Evolutionary conservation across 2,797 vertebrate species (phyloP).

Genomic region (Mormyrus proboscirostris): DNA sequence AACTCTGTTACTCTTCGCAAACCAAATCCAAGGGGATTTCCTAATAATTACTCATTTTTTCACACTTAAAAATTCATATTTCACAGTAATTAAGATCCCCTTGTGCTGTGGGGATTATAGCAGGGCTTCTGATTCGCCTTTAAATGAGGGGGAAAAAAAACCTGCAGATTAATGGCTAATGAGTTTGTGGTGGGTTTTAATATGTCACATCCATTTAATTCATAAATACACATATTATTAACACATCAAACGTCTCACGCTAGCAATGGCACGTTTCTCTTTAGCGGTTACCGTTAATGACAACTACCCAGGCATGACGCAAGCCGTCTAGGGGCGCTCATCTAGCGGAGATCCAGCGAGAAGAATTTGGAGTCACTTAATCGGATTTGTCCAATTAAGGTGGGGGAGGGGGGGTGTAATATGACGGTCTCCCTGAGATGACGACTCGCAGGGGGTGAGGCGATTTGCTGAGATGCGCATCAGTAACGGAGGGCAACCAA

Average conservation of each 20-base stretch:
- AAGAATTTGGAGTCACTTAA: slow-evolving; percentile 19
- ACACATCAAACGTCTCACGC: slow-evolving; percentile 25
- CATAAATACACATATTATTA: slow-evolving; percentile 27
- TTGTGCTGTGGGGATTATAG: slow-evolving; percentile 19
- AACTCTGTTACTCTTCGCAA: neutral
- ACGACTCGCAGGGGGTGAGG: neutral
- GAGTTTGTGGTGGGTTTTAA: slow-evolving; percentile 19
- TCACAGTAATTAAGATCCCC: slow-evolving; percentile 26
- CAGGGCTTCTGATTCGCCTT: slow-evolving; percentile 5
- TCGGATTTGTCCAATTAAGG: slow-evolving; percentile 25
- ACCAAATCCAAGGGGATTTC: slow-evolving; percentile 20
- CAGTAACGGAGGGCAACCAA: neutral
- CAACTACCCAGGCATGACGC: slow-evolving; percentile 20
- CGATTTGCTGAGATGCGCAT: neutral
- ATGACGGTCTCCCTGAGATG: slow-evolving; percentile 2
- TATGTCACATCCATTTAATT: slow-evolving; percentile 23
- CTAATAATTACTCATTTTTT: slow-evolving; percentile 23
- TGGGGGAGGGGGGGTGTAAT: neutral
- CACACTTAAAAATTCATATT: slow-evolving; percentile 25
- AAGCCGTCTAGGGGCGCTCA: slow-evolving; percentile 5
- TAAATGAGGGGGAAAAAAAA: neutral
- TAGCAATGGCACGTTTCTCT: slow-evolving; percentile 15
- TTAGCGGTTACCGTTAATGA: slow-evolving; percentile 21
- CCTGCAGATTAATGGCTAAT: slow-evolving; percentile 28
- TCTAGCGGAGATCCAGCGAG: slow-evolving; percentile 9